Evolutionary conservation across 2,888 invertebrate species (phyloP).

Genomic region (Leucophenga maculata): DNA sequence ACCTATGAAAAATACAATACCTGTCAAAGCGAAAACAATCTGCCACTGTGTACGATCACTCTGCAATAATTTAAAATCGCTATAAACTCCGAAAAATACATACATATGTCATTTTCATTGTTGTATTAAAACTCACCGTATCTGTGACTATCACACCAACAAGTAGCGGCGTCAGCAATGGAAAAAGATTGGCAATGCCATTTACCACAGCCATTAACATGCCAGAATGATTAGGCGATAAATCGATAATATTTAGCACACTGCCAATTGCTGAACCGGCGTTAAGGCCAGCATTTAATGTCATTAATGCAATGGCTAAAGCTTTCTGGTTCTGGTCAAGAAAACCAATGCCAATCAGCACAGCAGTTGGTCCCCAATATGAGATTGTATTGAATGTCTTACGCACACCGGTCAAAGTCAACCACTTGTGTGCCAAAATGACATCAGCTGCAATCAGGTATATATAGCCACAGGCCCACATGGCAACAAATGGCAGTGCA

Average conservation of each 20-base stretch:
- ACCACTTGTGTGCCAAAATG: slow-evolving; percentile 67
- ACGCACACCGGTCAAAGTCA: slow-evolving; percentile 66
- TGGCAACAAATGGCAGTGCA: slow-evolving; percentile 74
- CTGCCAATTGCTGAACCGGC: slow-evolving; percentile 72
- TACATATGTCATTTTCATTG: not conserved
- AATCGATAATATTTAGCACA: slow-evolving; percentile 75
- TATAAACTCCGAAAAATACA: not conserved
- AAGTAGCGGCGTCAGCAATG: slow-evolving; percentile 76
- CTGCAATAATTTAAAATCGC: slow-evolving; percentile 30
- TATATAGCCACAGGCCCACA: slow-evolving; percentile 72
- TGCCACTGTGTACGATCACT: slow-evolving; percentile 79
- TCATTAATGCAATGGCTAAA: slow-evolving; percentile 73
- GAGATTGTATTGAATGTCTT: slow-evolving; percentile 64
- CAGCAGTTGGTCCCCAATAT: slow-evolving; percentile 74
- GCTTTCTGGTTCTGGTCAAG: slow-evolving; percentile 67
- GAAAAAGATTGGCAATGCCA: slow-evolving; percentile 75
- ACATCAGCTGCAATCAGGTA: slow-evolving; percentile 72
- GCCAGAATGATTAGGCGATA: slow-evolving; percentile 78
- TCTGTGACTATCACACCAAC: slow-evolving; percentile 74
- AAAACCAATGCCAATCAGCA: slow-evolving; percentile 74
- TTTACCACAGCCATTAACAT: slow-evolving; percentile 79
- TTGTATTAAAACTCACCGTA: slow-evolving; percentile 43
- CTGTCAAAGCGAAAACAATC: slow-evolving; percentile 80
- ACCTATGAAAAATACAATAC: slow-evolving; percentile 79
- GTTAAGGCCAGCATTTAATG: slow-evolving; percentile 72